Percentiles rank a stretch among this genome's conserved stretches.
These are phyloP conservation scores for Callithrix jacchus DNA, from an alignment of 2,113 vertebrate genomes.

Conservation along the genomic window DNA sequence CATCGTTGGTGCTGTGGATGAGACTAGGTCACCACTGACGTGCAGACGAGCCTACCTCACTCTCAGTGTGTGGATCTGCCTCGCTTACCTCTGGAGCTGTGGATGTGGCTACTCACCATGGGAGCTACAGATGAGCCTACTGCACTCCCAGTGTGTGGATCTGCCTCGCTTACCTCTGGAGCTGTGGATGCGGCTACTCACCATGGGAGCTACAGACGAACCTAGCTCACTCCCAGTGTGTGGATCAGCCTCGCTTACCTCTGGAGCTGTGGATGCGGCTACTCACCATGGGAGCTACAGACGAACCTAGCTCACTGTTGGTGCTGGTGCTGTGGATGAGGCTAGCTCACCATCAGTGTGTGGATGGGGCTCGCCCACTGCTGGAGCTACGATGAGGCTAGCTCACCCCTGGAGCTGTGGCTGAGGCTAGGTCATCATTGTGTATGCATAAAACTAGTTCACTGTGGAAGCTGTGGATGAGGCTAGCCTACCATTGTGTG, in stretches of 20 bases:
- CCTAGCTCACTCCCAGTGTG: background rate
- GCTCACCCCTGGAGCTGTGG: background rate
- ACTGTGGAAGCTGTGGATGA: background rate
- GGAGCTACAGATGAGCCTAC: background rate
- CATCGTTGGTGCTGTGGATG: accelerated
- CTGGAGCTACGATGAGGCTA: background rate
- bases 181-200: background rate
- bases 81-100: background rate
- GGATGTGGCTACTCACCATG: background rate
- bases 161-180: background rate
- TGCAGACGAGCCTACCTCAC: background rate
- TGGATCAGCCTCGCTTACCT: background rate
- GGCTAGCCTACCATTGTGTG: too few relatives aligned
- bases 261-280: background rate
- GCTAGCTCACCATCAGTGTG: background rate
- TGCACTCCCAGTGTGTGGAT: too few relatives aligned
- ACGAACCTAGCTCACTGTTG: background rate
- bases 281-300: background rate
- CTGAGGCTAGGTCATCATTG: background rate
- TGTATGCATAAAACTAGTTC: background rate
- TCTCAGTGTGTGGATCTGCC: too few relatives aligned
- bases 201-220: background rate
- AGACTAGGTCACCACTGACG: background rate
- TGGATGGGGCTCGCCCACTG: background rate
- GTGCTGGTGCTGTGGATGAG: background rate